phyloP scores from a whole-genome alignment of 2,797 vertebrate species.

The Ctenochaetus hawaiiensis region DNA sequence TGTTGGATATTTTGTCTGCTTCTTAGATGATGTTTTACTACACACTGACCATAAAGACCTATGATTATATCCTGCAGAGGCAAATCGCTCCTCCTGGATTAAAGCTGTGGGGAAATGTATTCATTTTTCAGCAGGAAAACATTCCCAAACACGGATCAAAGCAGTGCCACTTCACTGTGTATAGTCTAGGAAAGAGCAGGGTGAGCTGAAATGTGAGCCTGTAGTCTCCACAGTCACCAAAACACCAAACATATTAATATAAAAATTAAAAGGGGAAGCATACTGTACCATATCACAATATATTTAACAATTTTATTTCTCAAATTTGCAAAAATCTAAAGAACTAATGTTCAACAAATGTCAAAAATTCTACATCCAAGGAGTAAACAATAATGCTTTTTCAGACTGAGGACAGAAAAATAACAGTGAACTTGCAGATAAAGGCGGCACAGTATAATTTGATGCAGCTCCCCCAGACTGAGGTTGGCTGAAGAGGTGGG shows the following conservation, averaged over 20 bases:
- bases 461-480: conserved; percentile 25
- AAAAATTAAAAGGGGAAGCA: neutral
- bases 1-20: conserved; percentile 1
- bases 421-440: conserved; percentile 7
- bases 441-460: neutral
- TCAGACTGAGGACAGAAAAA: conserved; percentile 10
- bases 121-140: conserved; percentile 1
- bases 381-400: neutral
- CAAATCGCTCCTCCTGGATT: neutral
- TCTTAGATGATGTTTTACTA: conserved; percentile 2
- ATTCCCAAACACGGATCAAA: neutral
- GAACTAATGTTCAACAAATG: neutral
- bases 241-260: neutral
- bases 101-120: conserved; percentile 13
- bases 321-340: conserved; percentile 13
- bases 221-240: conserved; percentile 9
- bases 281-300: neutral
- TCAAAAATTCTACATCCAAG: neutral
- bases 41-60: neutral
- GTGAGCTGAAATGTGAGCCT: conserved; percentile 7
- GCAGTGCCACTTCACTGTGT: neutral
- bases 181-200: neutral
- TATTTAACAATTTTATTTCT: neutral
- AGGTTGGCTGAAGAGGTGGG: conserved; percentile 3
- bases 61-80: neutral